These are phyloP conservation scores for Echiichthys vipera DNA, from an alignment of 2,797 vertebrate genomes.

Conservation along the genomic window DNA sequence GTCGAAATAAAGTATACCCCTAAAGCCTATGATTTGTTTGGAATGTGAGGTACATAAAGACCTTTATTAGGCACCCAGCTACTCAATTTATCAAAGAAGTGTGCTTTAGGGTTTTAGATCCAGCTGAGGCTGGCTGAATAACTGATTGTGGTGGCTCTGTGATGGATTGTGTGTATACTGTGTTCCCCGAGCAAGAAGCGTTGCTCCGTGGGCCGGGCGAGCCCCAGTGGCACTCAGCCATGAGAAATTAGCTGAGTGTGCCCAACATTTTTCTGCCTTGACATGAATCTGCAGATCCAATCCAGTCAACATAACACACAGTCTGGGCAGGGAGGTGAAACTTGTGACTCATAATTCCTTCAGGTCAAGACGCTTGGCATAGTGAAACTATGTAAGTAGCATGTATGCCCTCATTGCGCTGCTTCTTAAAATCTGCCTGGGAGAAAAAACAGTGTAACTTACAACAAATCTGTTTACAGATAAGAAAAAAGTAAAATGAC, in stretches of 20 bases:
- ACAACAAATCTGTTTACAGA: constrained; percentile 23
- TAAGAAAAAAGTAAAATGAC: background rate
- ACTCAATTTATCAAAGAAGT: constrained; percentile 65
- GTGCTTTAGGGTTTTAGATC: constrained; percentile 47
- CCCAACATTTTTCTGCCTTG: constrained; percentile 48
- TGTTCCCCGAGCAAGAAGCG: constrained; percentile 34
- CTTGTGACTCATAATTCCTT: constrained; percentile 54
- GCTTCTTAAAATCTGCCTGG: constrained; percentile 5
- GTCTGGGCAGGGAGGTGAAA: constrained; percentile 31
- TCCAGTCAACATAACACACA: constrained; percentile 39
- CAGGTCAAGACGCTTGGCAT: constrained; percentile 21
- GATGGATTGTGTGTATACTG: constrained; percentile 62
- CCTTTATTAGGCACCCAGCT: constrained; percentile 51
- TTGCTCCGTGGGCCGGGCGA: constrained; percentile 34
- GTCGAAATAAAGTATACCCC: background rate
- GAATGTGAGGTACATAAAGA: constrained; percentile 55
- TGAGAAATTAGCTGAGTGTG: constrained; percentile 62
- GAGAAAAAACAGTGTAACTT: background rate
- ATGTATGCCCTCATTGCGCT: constrained; percentile 18
- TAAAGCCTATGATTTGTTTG: constrained; percentile 36
- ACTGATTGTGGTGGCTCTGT: constrained; percentile 47
- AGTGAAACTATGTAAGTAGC: constrained; percentile 25
- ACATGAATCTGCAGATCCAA: constrained; percentile 52
- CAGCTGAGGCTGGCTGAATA: constrained; percentile 48
- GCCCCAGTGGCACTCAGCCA: constrained; percentile 56